Conservation (phyloP, 2,797 vertebrate genomes). For the Amphiprion clarkii region DNA sequence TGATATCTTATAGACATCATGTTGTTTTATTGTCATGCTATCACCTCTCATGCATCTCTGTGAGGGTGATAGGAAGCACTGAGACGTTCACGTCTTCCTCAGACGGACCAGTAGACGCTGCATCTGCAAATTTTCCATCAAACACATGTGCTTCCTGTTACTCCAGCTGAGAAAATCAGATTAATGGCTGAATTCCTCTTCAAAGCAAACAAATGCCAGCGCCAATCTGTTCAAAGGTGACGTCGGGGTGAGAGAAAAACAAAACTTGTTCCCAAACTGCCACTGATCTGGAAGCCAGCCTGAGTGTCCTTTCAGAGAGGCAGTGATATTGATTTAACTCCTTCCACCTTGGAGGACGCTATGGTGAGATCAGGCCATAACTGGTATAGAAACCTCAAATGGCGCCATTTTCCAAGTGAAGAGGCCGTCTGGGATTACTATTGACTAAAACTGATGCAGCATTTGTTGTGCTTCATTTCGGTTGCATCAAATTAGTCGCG, state of each 20-base stretch:
- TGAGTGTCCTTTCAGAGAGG: conserved; percentile 2
- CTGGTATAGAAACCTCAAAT: too few relatives aligned
- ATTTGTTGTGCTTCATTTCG: too few relatives aligned
- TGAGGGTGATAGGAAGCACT: not conserved
- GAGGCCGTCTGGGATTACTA: too few relatives aligned
- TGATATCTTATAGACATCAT: not conserved
- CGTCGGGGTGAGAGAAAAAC: not conserved
- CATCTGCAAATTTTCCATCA: not conserved
- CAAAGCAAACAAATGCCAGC: conserved; percentile 27
- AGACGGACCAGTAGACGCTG: conserved; percentile 2
- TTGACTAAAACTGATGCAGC: too few relatives aligned
- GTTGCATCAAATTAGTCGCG: too few relatives aligned
- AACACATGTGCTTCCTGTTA: conserved; percentile 9
- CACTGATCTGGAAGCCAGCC: conserved; percentile 13
- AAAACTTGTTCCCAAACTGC: conserved; percentile 4
- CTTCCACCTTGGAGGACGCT: too few relatives aligned
- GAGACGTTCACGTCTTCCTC: not conserved
- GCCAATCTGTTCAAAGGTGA: conserved; percentile 35
- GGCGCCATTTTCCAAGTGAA: too few relatives aligned
- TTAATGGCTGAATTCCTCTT: conserved; percentile 31
- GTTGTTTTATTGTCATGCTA: not conserved
- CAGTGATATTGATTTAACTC: conserved; percentile 13
- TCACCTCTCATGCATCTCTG: not conserved
- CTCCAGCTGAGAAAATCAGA: conserved; percentile 32
- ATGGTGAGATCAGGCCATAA: too few relatives aligned